Conservation (phyloP, 1,140 invertebrate genomes). For the Aphelenchoides besseyi region DNA sequence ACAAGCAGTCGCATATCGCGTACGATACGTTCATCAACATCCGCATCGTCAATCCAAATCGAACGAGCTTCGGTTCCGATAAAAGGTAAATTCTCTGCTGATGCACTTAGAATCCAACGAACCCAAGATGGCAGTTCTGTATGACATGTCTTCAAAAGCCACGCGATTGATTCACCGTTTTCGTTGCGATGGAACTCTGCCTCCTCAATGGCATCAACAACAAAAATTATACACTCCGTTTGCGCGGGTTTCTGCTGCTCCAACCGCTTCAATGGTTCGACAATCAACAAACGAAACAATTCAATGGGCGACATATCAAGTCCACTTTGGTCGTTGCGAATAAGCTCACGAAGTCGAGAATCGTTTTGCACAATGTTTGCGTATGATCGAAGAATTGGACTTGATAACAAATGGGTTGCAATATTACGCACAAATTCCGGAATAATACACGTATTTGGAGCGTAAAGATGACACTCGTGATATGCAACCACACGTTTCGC, state of each 20-base stretch:
- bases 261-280: conserved; percentile 25
- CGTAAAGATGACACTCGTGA: conserved; percentile 42
- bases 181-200: conserved; percentile 47
- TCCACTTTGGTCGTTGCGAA: conserved; percentile 20
- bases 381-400: conserved; percentile 24
- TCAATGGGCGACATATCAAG: conserved; percentile 35
- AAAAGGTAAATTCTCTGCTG: conserved; percentile 15
- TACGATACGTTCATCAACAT: conserved; percentile 46
- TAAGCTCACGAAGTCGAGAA: conserved; percentile 24
- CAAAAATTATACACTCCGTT: conserved; percentile 14
- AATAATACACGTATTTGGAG: conserved; percentile 36
- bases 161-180: conserved; percentile 43
- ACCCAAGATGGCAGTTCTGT: conserved; percentile 32
- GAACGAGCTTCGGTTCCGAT: conserved; percentile 6
- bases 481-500: conserved; percentile 39
- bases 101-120: conserved; percentile 33
- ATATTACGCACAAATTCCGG: conserved; percentile 44
- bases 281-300: conserved; percentile 35
- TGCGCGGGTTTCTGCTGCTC: background rate
- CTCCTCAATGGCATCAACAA: conserved; percentile 42
- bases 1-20: conserved; percentile 73
- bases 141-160: conserved; percentile 29
- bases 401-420: conserved; percentile 27
- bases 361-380: conserved; percentile 29
- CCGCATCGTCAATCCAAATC: conserved; percentile 42